These are phyloP conservation scores for Cervus canadensis DNA, from an alignment of 2,113 vertebrate species.

Conservation along the genomic window DNA sequence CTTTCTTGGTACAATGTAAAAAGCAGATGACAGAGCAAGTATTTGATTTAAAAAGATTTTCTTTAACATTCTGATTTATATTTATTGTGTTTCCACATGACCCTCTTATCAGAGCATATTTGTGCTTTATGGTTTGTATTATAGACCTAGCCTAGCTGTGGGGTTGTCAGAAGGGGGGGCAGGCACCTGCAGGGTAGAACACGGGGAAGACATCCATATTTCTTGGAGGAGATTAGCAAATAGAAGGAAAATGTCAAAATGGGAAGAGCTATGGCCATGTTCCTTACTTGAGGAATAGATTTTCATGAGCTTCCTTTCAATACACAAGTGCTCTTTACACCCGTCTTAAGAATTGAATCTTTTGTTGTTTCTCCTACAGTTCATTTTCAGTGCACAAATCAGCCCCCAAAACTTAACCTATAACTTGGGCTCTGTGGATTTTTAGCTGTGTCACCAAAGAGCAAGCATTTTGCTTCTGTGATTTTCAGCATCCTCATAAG, in stretches of 20 bases:
- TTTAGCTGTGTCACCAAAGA: not conserved
- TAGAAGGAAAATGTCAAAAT: not conserved
- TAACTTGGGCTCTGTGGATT: not conserved
- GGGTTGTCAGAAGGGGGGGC: not conserved
- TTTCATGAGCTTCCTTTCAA: not conserved
- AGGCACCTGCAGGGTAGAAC: not conserved
- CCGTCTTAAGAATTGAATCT: not conserved
- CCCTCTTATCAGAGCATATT: not conserved
- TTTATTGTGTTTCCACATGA: not conserved
- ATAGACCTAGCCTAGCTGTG: not conserved
- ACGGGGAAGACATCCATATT: not conserved
- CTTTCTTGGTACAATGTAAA: not conserved
- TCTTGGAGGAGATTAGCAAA: not conserved
- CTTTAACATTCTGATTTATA: not conserved
- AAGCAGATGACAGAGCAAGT: not conserved
- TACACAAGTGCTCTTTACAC: rapidly evolving
- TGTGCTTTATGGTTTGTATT: not conserved
- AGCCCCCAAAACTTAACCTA: not conserved
- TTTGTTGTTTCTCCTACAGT: not conserved
- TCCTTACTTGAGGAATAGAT: not conserved
- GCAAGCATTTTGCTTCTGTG: not conserved
- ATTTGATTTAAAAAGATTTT: not conserved
- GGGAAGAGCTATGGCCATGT: not conserved
- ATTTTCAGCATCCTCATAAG: not conserved
- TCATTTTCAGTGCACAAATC: not conserved